A percentile compares a stretch with the other conserved stretches of the same genome.
phyloP scores from a whole-genome alignment of 2,113 vertebrate species.

The Peromyscus maniculatus region DNA sequence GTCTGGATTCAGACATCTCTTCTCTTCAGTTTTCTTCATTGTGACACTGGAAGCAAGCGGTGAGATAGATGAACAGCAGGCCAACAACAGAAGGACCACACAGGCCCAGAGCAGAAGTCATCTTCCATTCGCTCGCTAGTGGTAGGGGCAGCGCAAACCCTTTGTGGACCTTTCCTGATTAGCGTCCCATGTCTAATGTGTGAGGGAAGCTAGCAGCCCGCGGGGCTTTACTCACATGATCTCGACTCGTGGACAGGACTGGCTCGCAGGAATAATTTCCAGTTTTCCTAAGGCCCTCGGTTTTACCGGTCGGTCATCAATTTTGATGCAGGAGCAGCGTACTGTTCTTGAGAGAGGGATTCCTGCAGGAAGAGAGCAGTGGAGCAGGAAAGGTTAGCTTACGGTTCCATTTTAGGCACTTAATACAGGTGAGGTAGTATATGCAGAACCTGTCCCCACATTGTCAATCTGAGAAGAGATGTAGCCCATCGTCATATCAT shows the following conservation, averaged over 20 bases:
- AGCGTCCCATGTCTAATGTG: background rate
- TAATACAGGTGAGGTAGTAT: background rate
- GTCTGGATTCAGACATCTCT: slow-evolving; percentile 77
- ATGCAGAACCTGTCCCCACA: background rate
- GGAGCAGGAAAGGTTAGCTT: background rate
- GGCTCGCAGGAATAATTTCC: slow-evolving; percentile 79
- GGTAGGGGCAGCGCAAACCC: slow-evolving; percentile 28
- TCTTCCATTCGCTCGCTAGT: background rate
- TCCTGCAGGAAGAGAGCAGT: slow-evolving; percentile 57
- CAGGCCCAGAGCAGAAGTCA: slow-evolving; percentile 2
- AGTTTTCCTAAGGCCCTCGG: slow-evolving; percentile 68
- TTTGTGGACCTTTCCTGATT: slow-evolving; percentile 28
- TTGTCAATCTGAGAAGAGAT: background rate
- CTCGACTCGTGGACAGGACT: slow-evolving; percentile 67
- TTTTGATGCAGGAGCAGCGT: slow-evolving; percentile 72
- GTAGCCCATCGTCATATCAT: background rate
- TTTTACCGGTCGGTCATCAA: background rate
- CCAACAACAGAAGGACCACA: background rate
- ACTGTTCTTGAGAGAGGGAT: slow-evolving; percentile 47
- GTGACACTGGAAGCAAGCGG: slow-evolving; percentile 68
- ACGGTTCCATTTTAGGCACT: background rate
- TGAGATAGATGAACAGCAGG: background rate
- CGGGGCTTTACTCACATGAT: slow-evolving; percentile 81
- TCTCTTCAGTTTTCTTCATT: slow-evolving; percentile 67
- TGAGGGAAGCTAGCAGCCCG: background rate